Evolutionary conservation across 92 coral and sea anemone species (phyloP).

Genomic region (Palythoa grandis): DNA sequence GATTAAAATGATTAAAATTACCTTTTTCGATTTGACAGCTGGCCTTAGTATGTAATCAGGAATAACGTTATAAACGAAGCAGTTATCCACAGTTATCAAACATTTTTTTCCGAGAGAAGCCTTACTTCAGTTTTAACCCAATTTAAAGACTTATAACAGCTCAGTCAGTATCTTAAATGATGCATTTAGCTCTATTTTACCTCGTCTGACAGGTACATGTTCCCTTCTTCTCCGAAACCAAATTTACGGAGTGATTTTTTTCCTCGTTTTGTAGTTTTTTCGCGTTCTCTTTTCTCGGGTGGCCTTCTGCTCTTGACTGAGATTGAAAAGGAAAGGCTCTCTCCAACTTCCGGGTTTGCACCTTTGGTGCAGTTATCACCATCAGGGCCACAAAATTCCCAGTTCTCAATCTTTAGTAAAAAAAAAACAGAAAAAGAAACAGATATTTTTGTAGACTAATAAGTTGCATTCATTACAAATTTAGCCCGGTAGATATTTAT

Average conservation of each 20-base stretch:
- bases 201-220: background rate
- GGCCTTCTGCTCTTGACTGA: background rate
- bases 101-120: too few relatives aligned
- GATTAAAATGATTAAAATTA: too few relatives aligned
- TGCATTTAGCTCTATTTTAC: background rate
- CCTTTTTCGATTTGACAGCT: too few relatives aligned
- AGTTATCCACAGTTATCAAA: too few relatives aligned
- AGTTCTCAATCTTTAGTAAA: slow-evolving; percentile 10
- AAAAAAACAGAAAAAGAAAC: background rate
- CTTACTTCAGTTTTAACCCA: too few relatives aligned
- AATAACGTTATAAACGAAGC: too few relatives aligned
- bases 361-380: background rate
- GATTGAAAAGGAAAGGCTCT: background rate
- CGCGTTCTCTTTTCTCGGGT: background rate
- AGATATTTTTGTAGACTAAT: too few relatives aligned
- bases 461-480: too few relatives aligned
- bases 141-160: background rate
- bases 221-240: background rate
- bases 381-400: slow-evolving; percentile 18
- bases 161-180: background rate
- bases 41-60: too few relatives aligned
- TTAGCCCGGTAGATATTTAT: too few relatives aligned
- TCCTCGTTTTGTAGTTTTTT: background rate
- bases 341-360: background rate
- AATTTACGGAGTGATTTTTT: background rate